These are phyloP conservation scores for Virgularia gustaviana DNA, from an alignment of 92 coral and sea anemone species.

Conservation along the genomic window DNA sequence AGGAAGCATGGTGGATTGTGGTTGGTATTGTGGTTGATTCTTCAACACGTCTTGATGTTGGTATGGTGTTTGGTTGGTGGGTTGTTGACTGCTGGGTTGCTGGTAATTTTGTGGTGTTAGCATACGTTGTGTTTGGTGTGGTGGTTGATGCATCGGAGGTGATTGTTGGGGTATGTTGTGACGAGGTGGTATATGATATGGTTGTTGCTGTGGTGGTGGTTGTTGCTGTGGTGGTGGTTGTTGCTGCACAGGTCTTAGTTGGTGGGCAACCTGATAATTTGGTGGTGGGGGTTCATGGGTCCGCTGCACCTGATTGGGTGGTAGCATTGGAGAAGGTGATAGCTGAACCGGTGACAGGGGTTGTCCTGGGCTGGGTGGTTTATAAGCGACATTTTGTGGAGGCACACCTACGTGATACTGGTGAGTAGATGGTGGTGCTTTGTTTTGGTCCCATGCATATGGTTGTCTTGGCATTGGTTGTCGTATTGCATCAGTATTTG, in stretches of 20 bases:
- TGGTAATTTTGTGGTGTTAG: conserved; percentile 9
- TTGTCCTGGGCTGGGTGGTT: conserved; percentile 4
- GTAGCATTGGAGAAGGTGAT: not conserved
- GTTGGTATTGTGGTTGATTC: no score
- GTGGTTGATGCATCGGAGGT: conserved; percentile 10
- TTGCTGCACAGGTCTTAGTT: not conserved
- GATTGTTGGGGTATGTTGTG: conserved; percentile 20
- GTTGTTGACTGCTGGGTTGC: conserved; percentile 8
- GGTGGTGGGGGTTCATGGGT: not conserved
- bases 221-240: conserved; percentile 42
- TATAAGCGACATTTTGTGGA: not conserved
- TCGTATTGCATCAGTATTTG: not conserved
- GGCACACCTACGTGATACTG: not conserved
- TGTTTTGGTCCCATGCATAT: not conserved
- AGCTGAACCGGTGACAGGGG: conserved; percentile 9
- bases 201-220: conserved; percentile 23
- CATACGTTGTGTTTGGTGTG: conserved; percentile 26
- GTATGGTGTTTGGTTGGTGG: no score
- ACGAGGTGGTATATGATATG: not conserved
- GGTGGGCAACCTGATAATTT: not conserved
- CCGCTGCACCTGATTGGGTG: not conserved
- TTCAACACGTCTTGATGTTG: no score
- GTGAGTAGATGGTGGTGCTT: not conserved
- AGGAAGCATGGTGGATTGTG: no score
- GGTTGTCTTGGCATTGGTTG: conserved; percentile 15